These are phyloP conservation scores for Bursaphelenchus okinawaensis DNA, from an alignment of 2,888 invertebrate genomes.

Conservation along the genomic window DNA sequence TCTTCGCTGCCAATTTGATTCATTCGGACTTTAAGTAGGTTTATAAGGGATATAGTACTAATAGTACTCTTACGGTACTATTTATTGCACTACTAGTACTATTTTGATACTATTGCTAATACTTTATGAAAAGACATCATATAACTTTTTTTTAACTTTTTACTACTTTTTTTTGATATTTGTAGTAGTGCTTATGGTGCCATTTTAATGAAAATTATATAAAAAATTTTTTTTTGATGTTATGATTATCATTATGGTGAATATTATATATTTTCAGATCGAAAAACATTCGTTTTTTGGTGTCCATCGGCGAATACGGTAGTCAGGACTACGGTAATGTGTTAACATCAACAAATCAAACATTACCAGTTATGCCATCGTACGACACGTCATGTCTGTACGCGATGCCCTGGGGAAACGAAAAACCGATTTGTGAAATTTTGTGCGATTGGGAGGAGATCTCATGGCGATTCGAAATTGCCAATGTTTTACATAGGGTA, in stretches of 20 bases:
- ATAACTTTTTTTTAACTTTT: too few relatives aligned
- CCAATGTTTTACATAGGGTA: constrained; percentile 8
- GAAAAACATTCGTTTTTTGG: constrained; percentile 32
- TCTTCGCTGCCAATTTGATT: constrained; percentile 44
- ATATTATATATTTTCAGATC: constrained; percentile 23
- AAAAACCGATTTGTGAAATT: constrained; percentile 44
- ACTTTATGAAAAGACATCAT: too few relatives aligned
- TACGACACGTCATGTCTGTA: constrained; percentile 42
- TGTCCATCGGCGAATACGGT: constrained; percentile 35
- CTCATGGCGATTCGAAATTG: constrained; percentile 1
- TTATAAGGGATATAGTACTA: too few relatives aligned
- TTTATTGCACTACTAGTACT: too few relatives aligned
- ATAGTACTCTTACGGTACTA: too few relatives aligned
- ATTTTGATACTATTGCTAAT: too few relatives aligned
- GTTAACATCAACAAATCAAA: constrained; percentile 24
- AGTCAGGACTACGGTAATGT: constrained; percentile 24
- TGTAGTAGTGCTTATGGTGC: too few relatives aligned
- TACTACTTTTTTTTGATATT: too few relatives aligned
- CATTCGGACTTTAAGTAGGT: constrained; percentile 36
- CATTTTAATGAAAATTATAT: too few relatives aligned
- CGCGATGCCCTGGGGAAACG: constrained; percentile 53
- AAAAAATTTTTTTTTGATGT: too few relatives aligned
- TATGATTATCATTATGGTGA: neutral
- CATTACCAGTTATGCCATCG: constrained; percentile 38
- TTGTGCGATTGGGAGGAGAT: constrained; percentile 38